phyloP scores from a whole-genome alignment of 2,888 invertebrate genomes.

The Celastrina argiolus region DNA sequence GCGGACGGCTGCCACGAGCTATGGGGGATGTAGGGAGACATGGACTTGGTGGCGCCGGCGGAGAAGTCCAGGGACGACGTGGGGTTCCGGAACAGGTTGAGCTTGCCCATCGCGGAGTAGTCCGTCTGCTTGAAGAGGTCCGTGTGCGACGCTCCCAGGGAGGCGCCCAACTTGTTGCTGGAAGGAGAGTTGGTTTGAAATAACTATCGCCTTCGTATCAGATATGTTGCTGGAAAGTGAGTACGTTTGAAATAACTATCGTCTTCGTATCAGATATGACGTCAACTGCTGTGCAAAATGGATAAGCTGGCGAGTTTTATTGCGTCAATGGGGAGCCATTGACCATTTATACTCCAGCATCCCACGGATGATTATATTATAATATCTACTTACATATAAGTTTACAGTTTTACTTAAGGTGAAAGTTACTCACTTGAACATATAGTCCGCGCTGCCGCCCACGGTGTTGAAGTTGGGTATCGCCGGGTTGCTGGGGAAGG shows the following conservation, averaged over 20 bases:
- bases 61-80: slow-evolving; percentile 43
- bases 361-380: too few relatives aligned
- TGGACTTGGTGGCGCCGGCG: slow-evolving; percentile 38
- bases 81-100: slow-evolving; percentile 42
- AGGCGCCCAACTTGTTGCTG: slow-evolving; percentile 40
- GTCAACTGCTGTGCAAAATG: too few relatives aligned
- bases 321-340: too few relatives aligned
- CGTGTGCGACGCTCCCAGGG: slow-evolving; percentile 40
- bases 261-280: too few relatives aligned
- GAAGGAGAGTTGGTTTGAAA: neutral
- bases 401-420: too few relatives aligned
- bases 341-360: too few relatives aligned
- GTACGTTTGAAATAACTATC: too few relatives aligned
- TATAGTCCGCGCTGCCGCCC: slow-evolving; percentile 43
- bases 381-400: too few relatives aligned
- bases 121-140: slow-evolving; percentile 41
- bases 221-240: too few relatives aligned
- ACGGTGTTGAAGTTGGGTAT: slow-evolving; percentile 42
- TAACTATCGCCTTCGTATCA: too few relatives aligned
- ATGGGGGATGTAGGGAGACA: slow-evolving; percentile 40
- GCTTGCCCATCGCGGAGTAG: slow-evolving; percentile 41
- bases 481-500: slow-evolving; percentile 38
- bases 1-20: slow-evolving; percentile 39
- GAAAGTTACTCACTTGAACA: slow-evolving; percentile 41
- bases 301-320: too few relatives aligned